Percentiles rank a stretch among this genome's conserved stretches.
Evolutionary conservation across 1,140 invertebrate genomes (phyloP).

Genomic region (Anadara kagoshimensis): DNA sequence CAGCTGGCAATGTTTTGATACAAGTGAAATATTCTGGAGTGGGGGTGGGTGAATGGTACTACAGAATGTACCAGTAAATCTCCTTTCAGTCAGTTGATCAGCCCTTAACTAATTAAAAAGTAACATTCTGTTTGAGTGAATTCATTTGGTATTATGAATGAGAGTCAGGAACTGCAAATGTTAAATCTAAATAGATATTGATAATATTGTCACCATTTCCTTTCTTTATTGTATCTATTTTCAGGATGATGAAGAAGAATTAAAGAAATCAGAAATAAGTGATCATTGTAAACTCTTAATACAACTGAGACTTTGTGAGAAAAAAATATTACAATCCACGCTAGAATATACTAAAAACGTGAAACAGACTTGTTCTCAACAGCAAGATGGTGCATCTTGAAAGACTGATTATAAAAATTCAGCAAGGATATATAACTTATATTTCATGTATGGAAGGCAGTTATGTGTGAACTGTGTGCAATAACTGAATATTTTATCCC

Average conservation of each 20-base stretch:
- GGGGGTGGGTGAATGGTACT: background rate
- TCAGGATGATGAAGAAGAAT: slow-evolving; percentile 76
- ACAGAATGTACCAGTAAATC: too few species aligned
- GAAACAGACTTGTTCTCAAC: background rate
- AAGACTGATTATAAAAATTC: background rate
- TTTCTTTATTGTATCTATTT: slow-evolving; percentile 16
- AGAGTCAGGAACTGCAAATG: too few species aligned
- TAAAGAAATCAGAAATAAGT: slow-evolving; percentile 69
- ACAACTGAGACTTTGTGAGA: slow-evolving; percentile 80
- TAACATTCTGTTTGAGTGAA: too few species aligned
- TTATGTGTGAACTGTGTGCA: too few species aligned
- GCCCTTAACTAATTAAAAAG: too few species aligned
- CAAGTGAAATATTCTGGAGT: background rate
- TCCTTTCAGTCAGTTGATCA: too few species aligned
- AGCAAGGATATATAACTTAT: background rate
- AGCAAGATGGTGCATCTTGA: background rate
- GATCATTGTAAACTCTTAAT: slow-evolving; percentile 75
- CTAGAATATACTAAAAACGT: slow-evolving; percentile 28
- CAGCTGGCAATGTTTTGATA: background rate
- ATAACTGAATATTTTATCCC: too few species aligned
- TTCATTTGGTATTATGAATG: too few species aligned
- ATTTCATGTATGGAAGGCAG: background rate
- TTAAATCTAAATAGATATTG: too few species aligned
- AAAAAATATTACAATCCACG: slow-evolving; percentile 78
- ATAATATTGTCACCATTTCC: background rate